A percentile compares a stretch with the other conserved stretches of the same genome.
Evolutionary conservation across 1,140 invertebrate species (phyloP).

Genomic region (Ceratosolen solmsi): DNA sequence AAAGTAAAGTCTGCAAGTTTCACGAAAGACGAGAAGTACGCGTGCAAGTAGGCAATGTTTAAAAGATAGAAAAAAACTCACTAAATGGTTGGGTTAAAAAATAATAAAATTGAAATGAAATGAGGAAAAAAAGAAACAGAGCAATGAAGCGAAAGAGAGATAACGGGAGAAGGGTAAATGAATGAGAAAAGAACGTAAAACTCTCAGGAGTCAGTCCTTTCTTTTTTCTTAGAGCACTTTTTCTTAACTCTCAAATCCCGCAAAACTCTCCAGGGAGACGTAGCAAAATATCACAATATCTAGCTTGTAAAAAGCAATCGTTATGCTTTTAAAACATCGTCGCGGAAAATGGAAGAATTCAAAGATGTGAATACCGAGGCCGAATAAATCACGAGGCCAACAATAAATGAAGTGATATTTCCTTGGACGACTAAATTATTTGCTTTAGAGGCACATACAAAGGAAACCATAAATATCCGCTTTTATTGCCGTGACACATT

Average conservation of each 20-base stretch:
- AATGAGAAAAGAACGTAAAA: constrained; percentile 4
- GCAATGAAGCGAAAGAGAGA: neutral
- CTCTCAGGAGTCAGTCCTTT: neutral
- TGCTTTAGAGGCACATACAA: constrained; percentile 7
- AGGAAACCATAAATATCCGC: constrained; percentile 30
- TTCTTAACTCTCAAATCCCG: neutral
- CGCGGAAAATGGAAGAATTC: constrained; percentile 8
- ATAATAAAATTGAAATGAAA: neutral
- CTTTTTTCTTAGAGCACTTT: neutral
- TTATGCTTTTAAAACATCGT: constrained; percentile 8
- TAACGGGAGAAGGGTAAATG: constrained; percentile 10
- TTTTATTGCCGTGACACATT: constrained; percentile 29
- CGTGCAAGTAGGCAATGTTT: neutral
- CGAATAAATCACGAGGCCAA: constrained; percentile 25
- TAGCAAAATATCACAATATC: constrained; percentile 11
- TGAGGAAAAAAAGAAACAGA: neutral
- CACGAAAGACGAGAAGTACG: neutral
- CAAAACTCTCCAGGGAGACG: neutral
- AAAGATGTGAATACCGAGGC: neutral
- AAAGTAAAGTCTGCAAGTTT: constrained; percentile 11
- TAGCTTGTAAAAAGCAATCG: constrained; percentile 14
- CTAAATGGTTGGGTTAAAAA: constrained; percentile 1
- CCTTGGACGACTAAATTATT: constrained; percentile 41
- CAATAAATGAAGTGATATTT: constrained; percentile 44
- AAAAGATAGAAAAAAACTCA: constrained; percentile 8